Conservation (phyloP, 2,797 vertebrate genomes). For the Dallia pectoralis region DNA sequence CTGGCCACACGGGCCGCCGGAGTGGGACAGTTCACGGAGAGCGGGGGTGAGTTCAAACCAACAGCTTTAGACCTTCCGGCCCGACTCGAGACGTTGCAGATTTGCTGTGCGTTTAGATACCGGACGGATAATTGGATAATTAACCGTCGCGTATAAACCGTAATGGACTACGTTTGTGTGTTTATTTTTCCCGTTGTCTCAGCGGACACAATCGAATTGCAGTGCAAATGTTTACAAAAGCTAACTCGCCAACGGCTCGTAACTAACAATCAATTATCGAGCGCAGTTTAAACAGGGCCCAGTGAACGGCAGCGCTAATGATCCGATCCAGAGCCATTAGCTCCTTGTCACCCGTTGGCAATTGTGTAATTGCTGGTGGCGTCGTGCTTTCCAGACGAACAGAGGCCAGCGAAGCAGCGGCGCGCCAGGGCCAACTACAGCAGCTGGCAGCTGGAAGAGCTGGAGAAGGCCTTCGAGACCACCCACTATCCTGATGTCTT, state of each 20-base stretch:
- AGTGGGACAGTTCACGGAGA: constrained; percentile 61
- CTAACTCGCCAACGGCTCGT: constrained; percentile 77
- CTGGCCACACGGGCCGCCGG: constrained; percentile 68
- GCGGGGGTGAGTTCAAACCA: constrained; percentile 67
- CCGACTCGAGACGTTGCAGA: constrained; percentile 11
- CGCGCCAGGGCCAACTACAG: constrained; percentile 86
- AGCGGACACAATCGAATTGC: constrained; percentile 62
- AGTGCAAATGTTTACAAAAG: constrained; percentile 80
- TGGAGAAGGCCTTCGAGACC: constrained; percentile 82
- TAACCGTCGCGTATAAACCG: background rate
- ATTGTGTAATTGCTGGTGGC: constrained; percentile 74
- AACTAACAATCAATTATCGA: constrained; percentile 83
- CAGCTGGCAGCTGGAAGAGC: constrained; percentile 87
- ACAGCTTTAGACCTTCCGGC: background rate
- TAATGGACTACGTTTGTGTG: constrained; percentile 21
- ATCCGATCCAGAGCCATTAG: constrained; percentile 80
- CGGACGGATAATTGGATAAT: background rate
- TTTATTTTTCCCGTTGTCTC: constrained; percentile 58
- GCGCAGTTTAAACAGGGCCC: constrained; percentile 67
- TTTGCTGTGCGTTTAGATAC: constrained; percentile 14
- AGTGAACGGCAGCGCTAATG: constrained; percentile 76
- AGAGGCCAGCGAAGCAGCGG: constrained; percentile 83
- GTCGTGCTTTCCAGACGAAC: constrained; percentile 80
- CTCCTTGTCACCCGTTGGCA: constrained; percentile 75
- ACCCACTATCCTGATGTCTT: constrained; percentile 86